Percentiles rank a stretch among this genome's conserved stretches.
Conservation (phyloP, 2,888 invertebrate species). For the Sceliomorpha sp. region DNA sequence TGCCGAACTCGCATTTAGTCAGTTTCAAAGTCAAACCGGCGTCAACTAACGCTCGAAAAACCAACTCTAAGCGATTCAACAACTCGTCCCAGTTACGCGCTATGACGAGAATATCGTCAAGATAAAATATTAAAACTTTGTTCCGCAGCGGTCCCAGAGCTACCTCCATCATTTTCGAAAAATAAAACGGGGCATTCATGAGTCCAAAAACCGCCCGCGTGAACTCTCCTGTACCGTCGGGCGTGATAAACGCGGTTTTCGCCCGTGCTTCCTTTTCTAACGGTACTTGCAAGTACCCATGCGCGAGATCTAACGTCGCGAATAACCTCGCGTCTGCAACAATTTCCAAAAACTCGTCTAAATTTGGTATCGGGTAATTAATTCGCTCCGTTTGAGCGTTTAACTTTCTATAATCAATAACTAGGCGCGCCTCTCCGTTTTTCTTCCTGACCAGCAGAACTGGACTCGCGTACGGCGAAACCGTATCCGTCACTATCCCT, state of each 20-base stretch:
- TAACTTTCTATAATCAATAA: no score
- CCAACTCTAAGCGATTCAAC: background rate
- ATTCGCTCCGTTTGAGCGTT: no score
- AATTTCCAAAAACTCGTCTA: conserved; percentile 4
- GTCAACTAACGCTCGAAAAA: conserved; percentile 10
- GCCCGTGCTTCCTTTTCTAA: conserved; percentile 41
- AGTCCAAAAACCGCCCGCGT: no score
- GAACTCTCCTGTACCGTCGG: no score
- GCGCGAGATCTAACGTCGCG: no score
- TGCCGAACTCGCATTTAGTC: conserved; percentile 21
- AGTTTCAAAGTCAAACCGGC: conserved; percentile 22
- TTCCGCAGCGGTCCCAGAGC: conserved; percentile 25
- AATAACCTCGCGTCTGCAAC: no score
- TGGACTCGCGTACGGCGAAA: conserved; percentile 6
- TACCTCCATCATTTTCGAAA: conserved; percentile 48
- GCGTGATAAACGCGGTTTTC: no score
- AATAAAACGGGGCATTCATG: conserved; percentile 63
- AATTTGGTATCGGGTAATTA: no score
- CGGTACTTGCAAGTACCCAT: no score
- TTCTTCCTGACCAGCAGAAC: background rate
- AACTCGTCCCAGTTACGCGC: conserved; percentile 25
- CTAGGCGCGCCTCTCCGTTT: no score
- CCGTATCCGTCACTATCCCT: conserved; percentile 2
- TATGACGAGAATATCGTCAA: no score
- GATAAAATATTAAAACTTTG: no score